Percentiles rank a stretch among this genome's conserved stretches.
phyloP scores from a whole-genome alignment of 2,113 vertebrate genomes.

The Myodes glareolus region DNA sequence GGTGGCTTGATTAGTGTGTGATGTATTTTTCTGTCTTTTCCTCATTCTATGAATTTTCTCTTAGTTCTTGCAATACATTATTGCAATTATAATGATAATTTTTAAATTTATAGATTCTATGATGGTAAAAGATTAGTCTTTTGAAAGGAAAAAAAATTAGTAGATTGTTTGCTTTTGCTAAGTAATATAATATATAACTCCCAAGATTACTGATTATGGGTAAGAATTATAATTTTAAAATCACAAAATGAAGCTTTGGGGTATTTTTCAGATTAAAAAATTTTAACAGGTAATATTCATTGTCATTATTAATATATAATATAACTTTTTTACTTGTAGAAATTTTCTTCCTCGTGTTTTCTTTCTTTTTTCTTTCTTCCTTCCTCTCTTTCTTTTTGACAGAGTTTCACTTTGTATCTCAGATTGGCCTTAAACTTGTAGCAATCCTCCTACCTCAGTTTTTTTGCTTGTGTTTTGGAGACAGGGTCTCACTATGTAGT shows the following conservation, averaged over 20 bases:
- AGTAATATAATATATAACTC: not conserved
- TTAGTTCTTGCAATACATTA: not conserved
- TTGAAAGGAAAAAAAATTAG: constrained; percentile 28
- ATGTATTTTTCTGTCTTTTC: constrained; percentile 46
- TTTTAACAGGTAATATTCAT: not conserved
- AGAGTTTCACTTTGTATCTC: not conserved
- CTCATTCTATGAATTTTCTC: constrained; percentile 35
- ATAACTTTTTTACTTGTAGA: not conserved
- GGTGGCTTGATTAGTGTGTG: not conserved
- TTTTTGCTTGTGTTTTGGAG: not conserved
- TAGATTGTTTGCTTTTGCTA: not conserved
- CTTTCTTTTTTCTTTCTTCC: not conserved
- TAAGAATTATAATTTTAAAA: constrained; percentile 34
- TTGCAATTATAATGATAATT: constrained; percentile 25
- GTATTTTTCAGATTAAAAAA: not conserved
- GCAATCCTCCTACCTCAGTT: not conserved
- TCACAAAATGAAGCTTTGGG: not conserved
- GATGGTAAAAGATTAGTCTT: not conserved
- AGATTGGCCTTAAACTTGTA: not conserved
- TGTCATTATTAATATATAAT: constrained; percentile 2
- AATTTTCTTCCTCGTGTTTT: not conserved
- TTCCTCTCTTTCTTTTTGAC: not conserved
- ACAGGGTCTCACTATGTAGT: not conserved
- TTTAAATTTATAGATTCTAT: not conserved
- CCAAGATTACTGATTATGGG: not conserved